These are phyloP conservation scores for Tringa solitaria DNA, from an alignment of 2,113 vertebrate species.

Conservation along the genomic window DNA sequence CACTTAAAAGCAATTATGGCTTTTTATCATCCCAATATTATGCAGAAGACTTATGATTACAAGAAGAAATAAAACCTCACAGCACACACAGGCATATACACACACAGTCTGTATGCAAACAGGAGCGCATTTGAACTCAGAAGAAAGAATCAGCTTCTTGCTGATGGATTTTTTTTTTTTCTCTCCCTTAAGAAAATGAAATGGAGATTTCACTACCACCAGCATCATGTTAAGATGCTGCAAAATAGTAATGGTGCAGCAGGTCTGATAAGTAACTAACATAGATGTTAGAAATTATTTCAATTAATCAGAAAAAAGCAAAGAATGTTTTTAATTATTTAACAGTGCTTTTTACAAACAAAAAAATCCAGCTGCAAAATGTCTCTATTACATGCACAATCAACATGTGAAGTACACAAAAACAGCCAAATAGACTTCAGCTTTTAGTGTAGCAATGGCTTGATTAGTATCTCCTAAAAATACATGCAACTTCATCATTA, in stretches of 20 bases:
- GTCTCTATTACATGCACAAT: constrained; percentile 17
- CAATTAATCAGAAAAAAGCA: constrained; percentile 62
- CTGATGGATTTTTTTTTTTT: background rate
- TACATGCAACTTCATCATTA: constrained; percentile 58
- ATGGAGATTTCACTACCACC: constrained; percentile 30
- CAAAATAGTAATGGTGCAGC: constrained; percentile 72
- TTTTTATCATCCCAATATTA: background rate
- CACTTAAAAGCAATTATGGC: background rate
- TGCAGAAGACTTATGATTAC: background rate
- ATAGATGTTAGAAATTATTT: constrained; percentile 14
- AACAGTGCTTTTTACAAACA: constrained; percentile 42
- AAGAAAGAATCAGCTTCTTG: background rate
- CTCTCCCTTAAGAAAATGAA: constrained; percentile 34
- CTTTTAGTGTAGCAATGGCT: constrained; percentile 16
- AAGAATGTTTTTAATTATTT: constrained; percentile 66
- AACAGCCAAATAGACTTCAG: constrained; percentile 28
- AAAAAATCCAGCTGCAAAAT: constrained; percentile 34
- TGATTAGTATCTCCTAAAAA: constrained; percentile 56
- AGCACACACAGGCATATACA: background rate
- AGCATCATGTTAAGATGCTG: constrained; percentile 39
- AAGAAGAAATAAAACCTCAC: background rate
- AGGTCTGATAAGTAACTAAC: constrained; percentile 38
- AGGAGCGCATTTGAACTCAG: background rate
- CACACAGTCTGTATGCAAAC: background rate
- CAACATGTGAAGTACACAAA: constrained; percentile 55